A percentile compares a stretch with the other conserved stretches of the same genome.
These are phyloP conservation scores for Ophion obscuratus DNA, from an alignment of 2,888 invertebrate genomes.

Conservation along the genomic window DNA sequence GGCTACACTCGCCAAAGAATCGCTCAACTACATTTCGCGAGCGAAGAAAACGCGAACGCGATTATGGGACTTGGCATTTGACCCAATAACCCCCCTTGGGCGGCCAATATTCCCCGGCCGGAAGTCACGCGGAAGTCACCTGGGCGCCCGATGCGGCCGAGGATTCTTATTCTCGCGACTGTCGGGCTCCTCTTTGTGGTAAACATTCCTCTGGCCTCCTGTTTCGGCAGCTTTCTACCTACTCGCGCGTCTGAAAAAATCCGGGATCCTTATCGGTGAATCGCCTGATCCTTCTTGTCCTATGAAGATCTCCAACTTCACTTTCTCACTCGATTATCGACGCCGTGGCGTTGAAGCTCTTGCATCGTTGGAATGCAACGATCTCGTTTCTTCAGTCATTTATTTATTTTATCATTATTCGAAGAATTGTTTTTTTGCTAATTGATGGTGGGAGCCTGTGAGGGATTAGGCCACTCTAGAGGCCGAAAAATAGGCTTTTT, in stretches of 20 bases:
- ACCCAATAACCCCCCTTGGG: conserved; percentile 63
- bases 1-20: conserved; percentile 59
- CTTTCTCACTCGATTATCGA: background rate
- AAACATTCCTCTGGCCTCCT: conserved; percentile 27
- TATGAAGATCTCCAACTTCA: background rate
- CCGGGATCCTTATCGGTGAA: background rate
- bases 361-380: no score
- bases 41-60: conserved; percentile 60
- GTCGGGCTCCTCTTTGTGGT: conserved; percentile 23
- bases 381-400: background rate
- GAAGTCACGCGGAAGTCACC: conserved; percentile 19
- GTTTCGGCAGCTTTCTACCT: background rate
- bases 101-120: conserved; percentile 53
- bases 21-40: conserved; percentile 55
- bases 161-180: conserved; percentile 11
- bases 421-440: no score
- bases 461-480: no score
- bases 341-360: no score
- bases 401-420: background rate
- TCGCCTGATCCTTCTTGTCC: background rate
- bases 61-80: conserved; percentile 59
- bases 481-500: no score
- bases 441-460: no score
- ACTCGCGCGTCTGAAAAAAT: background rate
- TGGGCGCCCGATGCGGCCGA: conserved; percentile 18